Evolutionary conservation across 2,113 vertebrate genomes (phyloP).

Genomic region (Apeltes quadracus): DNA sequence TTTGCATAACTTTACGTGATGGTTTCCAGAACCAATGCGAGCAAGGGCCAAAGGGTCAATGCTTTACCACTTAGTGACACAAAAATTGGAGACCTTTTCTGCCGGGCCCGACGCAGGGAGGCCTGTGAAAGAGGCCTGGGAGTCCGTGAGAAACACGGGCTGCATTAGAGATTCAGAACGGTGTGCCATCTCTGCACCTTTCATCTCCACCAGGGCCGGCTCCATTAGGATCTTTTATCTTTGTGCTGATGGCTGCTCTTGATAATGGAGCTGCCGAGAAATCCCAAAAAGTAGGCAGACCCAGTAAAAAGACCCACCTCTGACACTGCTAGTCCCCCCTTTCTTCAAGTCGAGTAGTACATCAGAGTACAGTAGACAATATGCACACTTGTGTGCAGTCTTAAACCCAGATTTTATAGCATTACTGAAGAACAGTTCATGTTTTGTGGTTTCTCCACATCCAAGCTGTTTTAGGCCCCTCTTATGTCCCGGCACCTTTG

Average conservation of each 20-base stretch:
- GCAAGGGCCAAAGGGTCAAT: slow-evolving; percentile 54
- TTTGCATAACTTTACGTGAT: slow-evolving; percentile 32
- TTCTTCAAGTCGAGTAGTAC: slow-evolving; percentile 57
- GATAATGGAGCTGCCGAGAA: slow-evolving; percentile 80
- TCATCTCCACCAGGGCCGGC: slow-evolving; percentile 80
- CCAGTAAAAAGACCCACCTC: slow-evolving; percentile 78
- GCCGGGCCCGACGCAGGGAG: slow-evolving; percentile 60
- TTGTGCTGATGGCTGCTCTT: slow-evolving; percentile 80
- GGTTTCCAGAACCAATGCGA: slow-evolving; percentile 53
- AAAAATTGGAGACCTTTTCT: slow-evolving; percentile 64
- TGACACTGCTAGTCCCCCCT: slow-evolving; percentile 62
- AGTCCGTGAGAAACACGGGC: slow-evolving; percentile 75
- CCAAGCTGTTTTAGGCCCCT: neutral
- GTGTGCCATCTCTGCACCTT: slow-evolving; percentile 78
- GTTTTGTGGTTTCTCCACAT: slow-evolving; percentile 29
- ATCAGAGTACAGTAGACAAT: slow-evolving; percentile 50
- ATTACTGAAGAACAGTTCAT: neutral
- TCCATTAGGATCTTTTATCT: slow-evolving; percentile 82
- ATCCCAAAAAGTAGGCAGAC: slow-evolving; percentile 81
- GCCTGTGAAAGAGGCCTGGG: slow-evolving; percentile 67
- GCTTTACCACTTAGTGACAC: slow-evolving; percentile 65
- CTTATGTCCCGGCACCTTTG: slow-evolving; percentile 8
- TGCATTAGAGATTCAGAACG: slow-evolving; percentile 76
- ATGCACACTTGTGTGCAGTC: slow-evolving; percentile 24
- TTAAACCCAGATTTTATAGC: slow-evolving; percentile 13